Base-by-base conservation (phyloP, 1,140 invertebrate species). In the Steinernema khuongi region DNA sequence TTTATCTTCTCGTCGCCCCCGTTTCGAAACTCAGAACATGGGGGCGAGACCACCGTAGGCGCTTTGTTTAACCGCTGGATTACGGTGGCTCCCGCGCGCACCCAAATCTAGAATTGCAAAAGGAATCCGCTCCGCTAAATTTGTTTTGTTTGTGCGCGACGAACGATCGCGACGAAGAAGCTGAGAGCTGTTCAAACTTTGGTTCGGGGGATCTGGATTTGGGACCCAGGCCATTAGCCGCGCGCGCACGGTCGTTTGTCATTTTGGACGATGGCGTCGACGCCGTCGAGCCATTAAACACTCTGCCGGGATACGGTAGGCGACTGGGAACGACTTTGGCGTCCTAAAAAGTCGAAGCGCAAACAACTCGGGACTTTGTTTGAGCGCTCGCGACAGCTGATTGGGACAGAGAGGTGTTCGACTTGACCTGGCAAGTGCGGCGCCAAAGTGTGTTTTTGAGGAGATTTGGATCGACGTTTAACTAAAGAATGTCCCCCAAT, bases 101-200 rank as follows among this genome's bases (percentile, higher is more conserved):
- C 7, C 50, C 50, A 60, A 60, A 60, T 60, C 50, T 60, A 60
- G 50, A 60, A 60, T 60, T 60, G 50, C 50, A 60, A 60, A 60
- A n/a, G 50, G 50, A 60, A 60, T 60, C 26, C 50, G 50, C 7
- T 11, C 50, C 50, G 50, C 50, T 60, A 60, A 60, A 60, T 60
- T 60, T 60, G 50, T 60, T 60, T 60, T 60, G 50, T 60, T 60
- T 60, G 50, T 22, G 50, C 50, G 50, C 50, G 50, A 60, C 50
- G 50, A 60, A 60, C 50, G 50, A 60, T 60, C 50, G 50, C 50
- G 50, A n/a, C 50, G 50, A 60, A 60, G 50, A 60, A 26, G 50
- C 50, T 60, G 19, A 60, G 50, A 60, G 50, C 22, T 60, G 50
- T 60, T 60, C 50, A 60, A 60, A 26, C 50, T 60, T 60, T 26